Conservation (phyloP, 2,797 vertebrate genomes). For the Tauraco hartlaubi region DNA sequence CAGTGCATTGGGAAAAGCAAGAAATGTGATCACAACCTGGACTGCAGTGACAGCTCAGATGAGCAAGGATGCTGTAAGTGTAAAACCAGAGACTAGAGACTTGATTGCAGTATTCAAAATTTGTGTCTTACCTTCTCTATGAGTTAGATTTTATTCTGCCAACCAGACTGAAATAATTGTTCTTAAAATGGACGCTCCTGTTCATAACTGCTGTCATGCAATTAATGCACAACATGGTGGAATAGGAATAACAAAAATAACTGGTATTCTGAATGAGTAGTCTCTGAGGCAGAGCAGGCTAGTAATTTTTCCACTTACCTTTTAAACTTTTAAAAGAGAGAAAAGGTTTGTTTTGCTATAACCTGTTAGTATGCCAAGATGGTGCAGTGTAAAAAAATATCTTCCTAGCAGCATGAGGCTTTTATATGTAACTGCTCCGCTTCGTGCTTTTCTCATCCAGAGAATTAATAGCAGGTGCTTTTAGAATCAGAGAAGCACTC, state of each 20-base stretch:
- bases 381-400: neutral
- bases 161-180: neutral
- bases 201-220: neutral
- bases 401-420: neutral
- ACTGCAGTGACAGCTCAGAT: constrained; percentile 94
- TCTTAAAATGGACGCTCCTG: neutral
- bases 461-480: constrained; percentile 12
- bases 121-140: neutral
- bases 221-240: neutral
- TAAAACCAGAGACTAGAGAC: neutral
- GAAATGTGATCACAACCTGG: constrained; percentile 94
- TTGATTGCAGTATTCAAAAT: neutral
- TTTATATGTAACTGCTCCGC: neutral
- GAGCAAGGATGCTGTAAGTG: constrained; percentile 96
- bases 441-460: neutral
- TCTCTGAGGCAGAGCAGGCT: neutral
- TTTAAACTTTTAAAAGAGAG: neutral
- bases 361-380: neutral
- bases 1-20: constrained; percentile 95
- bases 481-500: neutral
- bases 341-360: neutral
- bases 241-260: neutral
- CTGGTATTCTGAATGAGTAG: neutral
- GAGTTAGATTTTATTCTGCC: neutral
- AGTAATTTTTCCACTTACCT: neutral